Percentiles rank a stretch among this genome's conserved stretches.
Evolutionary conservation across 2,888 invertebrate species (phyloP).

Genomic region (Pandemis heparana): DNA sequence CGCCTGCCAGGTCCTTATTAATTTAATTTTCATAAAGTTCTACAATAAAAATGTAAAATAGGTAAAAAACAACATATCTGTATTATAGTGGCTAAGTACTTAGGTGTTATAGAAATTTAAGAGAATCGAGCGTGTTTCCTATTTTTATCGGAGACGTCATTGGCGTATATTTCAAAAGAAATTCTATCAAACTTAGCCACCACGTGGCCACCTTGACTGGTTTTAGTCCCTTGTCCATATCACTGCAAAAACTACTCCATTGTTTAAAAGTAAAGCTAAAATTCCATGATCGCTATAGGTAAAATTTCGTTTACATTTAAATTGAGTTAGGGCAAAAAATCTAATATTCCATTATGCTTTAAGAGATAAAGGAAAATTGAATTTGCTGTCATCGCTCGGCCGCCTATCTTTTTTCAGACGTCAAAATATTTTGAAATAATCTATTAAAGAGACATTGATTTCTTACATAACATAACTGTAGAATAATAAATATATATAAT

Average conservation of each 20-base stretch:
- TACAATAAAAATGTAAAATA: neutral
- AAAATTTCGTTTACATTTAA: constrained; percentile 1
- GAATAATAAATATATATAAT: neutral
- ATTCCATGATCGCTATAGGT: neutral
- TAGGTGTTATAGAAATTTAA: no score
- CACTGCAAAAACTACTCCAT: neutral
- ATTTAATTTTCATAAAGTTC: constrained; percentile 3
- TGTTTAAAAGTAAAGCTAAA: neutral
- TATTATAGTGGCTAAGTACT: no score
- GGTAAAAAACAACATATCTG: neutral
- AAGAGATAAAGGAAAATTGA: neutral
- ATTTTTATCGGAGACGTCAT: no score
- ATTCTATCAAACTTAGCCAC: no score
- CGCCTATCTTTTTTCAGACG: neutral
- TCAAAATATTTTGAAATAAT: neutral
- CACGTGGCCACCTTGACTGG: no score
- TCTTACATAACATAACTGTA: neutral
- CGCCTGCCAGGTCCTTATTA: neutral
- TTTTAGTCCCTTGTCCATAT: neutral
- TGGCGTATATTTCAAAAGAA: no score
- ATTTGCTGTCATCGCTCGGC: neutral
- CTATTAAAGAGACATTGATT: neutral
- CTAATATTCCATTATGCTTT: neutral
- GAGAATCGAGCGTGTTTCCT: no score
- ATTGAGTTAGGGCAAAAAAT: neutral